phyloP scores from a whole-genome alignment of 2,888 invertebrate genomes.

The Synanthedon myopaeformis region DNA sequence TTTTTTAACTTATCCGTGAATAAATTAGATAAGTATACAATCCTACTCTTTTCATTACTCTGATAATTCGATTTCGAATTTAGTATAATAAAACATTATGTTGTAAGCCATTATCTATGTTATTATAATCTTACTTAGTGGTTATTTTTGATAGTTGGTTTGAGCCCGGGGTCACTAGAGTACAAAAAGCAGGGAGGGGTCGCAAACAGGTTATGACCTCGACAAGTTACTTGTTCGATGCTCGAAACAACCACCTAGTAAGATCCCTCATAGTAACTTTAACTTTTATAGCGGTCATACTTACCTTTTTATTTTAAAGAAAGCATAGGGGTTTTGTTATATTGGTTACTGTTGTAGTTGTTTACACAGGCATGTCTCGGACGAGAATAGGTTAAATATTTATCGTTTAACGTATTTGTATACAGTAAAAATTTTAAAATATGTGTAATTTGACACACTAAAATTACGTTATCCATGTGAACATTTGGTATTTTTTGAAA shows the following conservation, averaged over 20 bases:
- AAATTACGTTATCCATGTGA: too few relatives aligned
- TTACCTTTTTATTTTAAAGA: background rate
- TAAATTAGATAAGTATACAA: too few relatives aligned
- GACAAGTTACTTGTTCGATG: constrained; percentile 66
- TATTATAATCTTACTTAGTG: background rate
- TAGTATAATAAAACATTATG: too few relatives aligned
- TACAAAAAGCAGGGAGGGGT: constrained; percentile 59
- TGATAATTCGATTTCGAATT: too few relatives aligned
- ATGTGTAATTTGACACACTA: too few relatives aligned
- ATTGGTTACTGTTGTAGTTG: constrained; percentile 25
- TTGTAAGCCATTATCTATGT: too few relatives aligned
- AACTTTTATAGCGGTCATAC: background rate
- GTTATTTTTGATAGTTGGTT: constrained; percentile 2
- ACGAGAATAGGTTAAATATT: constrained; percentile 58
- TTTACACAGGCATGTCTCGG: constrained; percentile 49
- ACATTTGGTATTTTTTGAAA: too few relatives aligned
- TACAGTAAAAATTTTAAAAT: too few relatives aligned
- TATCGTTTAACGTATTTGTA: too few relatives aligned
- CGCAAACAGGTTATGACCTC: constrained; percentile 71
- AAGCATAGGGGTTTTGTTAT: constrained; percentile 18
- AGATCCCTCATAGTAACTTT: constrained; percentile 16
- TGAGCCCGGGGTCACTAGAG: constrained; percentile 47
- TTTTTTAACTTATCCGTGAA: too few relatives aligned
- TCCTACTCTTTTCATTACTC: too few relatives aligned
- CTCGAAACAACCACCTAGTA: constrained; percentile 39